Evolutionary conservation across 2,888 invertebrate genomes (phyloP).

Genomic region (Bhutanitis thaidina): DNA sequence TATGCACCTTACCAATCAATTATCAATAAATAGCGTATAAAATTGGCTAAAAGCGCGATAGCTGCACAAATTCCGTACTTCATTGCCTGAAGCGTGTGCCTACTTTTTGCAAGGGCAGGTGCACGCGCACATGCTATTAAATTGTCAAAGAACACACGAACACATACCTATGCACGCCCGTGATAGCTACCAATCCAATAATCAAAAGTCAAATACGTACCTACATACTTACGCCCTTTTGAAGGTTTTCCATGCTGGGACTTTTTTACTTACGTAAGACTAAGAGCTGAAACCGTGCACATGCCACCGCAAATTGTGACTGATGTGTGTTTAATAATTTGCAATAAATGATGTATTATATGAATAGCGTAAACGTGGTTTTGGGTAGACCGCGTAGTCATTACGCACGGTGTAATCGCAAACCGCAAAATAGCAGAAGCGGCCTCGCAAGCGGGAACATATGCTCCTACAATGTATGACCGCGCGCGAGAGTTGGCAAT

Average conservation of each 20-base stretch:
- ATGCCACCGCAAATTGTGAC: conserved; percentile 43
- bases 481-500: conserved; percentile 50
- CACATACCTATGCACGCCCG: conserved; percentile 45
- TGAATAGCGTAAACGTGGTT: conserved; percentile 43
- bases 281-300: conserved; percentile 25
- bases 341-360: conserved; percentile 39
- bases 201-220: conserved; percentile 56
- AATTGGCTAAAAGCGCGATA: conserved; percentile 61
- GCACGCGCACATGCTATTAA: conserved; percentile 76
- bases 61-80: conserved; percentile 74
- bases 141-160: conserved; percentile 74
- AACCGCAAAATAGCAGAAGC: conserved; percentile 64
- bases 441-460: conserved; percentile 57
- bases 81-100: conserved; percentile 72
- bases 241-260: conserved; percentile 22
- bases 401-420: conserved; percentile 59
- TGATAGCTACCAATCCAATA: conserved; percentile 62
- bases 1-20: conserved; percentile 76
- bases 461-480: conserved; percentile 58
- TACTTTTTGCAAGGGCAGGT: conserved; percentile 77
- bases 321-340: conserved; percentile 32
- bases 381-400: conserved; percentile 41
- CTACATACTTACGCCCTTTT: conserved; percentile 14
- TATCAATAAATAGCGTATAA: conserved; percentile 75
- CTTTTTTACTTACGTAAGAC: conserved; percentile 23